Evolutionary conservation across 1,140 invertebrate genomes (phyloP).

Genomic region (Neodiprion pinetum): DNA sequence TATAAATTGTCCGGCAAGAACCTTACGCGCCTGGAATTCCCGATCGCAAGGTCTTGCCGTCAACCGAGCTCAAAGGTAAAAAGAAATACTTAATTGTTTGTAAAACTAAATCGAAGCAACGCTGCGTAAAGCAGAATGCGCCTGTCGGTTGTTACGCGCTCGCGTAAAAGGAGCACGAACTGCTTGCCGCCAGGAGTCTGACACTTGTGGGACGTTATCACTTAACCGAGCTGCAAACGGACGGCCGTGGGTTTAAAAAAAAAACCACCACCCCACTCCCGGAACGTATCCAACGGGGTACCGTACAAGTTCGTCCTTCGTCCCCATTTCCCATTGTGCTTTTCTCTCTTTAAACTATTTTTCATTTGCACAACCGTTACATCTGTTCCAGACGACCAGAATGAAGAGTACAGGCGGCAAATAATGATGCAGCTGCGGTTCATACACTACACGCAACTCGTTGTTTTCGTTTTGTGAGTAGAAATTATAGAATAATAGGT

Average conservation of each 20-base stretch:
- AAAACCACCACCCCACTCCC: background rate
- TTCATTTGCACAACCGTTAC: constrained; percentile 1
- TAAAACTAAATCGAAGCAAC: too few species aligned
- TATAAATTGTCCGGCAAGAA: too few species aligned
- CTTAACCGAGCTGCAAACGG: background rate
- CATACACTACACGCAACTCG: background rate
- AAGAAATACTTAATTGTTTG: too few species aligned
- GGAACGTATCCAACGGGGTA: background rate
- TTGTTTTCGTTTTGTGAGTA: background rate
- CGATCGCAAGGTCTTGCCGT: too few species aligned
- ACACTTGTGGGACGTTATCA: background rate
- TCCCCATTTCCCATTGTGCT: too few species aligned
- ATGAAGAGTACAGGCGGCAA: constrained; percentile 1
- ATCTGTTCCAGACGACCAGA: background rate
- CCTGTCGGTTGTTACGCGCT: background rate
- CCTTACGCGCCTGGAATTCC: too few species aligned
- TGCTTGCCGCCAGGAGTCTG: background rate
- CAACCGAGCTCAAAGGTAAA: too few species aligned
- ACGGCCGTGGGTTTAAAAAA: background rate
- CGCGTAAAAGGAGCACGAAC: background rate
- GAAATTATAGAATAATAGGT: too few species aligned
- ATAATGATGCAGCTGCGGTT: background rate
- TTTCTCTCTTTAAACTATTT: too few species aligned
- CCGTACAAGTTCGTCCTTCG: background rate
- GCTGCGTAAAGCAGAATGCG: too few species aligned